These are phyloP conservation scores for Erethizon dorsatum DNA, from an alignment of 2,797 vertebrate genomes.

Conservation along the genomic window DNA sequence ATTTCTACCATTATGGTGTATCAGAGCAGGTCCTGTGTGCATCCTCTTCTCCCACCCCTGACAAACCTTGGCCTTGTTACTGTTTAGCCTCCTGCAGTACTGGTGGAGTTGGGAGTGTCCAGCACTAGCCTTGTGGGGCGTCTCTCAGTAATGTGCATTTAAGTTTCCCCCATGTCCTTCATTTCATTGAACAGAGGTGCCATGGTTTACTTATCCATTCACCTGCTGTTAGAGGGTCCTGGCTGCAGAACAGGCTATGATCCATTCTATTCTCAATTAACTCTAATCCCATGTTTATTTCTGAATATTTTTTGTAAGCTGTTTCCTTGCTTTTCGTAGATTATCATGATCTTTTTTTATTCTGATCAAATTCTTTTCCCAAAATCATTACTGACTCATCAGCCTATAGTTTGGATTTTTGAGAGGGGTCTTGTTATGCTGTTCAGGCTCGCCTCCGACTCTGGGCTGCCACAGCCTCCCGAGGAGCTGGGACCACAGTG, in stretches of 20 bases:
- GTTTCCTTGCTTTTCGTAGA: neutral
- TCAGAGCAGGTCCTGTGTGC: neutral
- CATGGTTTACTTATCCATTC: neutral
- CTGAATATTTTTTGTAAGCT: neutral
- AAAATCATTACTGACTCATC: neutral
- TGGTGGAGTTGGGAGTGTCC: neutral
- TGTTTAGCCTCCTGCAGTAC: neutral
- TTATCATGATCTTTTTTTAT: neutral
- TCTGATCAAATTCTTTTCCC: neutral
- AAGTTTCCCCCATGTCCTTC: neutral
- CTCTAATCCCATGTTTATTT: neutral
- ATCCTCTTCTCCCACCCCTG: neutral
- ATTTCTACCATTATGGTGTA: neutral
- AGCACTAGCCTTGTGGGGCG: neutral
- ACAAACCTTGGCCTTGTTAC: neutral
- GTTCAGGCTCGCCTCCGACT: neutral
- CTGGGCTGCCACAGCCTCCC: neutral
- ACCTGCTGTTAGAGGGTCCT: neutral
- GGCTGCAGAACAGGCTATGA: neutral
- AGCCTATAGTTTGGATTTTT: neutral
- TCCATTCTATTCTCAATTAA: neutral
- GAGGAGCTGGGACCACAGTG: neutral
- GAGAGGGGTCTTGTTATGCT: neutral
- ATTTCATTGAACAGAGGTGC: neutral
- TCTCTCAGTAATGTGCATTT: neutral